phyloP scores from a whole-genome alignment of 2,113 vertebrate genomes.

The Seriola quinqueradiata region DNA sequence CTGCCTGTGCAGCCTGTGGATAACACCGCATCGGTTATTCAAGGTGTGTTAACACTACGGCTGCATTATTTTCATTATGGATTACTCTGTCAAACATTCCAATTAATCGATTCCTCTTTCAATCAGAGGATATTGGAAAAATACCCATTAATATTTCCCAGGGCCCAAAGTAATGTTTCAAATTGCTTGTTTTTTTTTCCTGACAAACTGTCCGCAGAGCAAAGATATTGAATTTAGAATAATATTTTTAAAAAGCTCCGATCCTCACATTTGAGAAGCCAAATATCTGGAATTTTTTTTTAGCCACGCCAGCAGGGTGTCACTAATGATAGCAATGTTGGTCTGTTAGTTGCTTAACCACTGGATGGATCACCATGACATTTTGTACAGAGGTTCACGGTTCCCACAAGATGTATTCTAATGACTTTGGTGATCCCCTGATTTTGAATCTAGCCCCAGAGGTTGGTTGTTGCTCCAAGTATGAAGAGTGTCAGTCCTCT shows the following conservation, averaged over 20 bases:
- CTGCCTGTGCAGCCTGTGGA: slow-evolving; percentile 80
- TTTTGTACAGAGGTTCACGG: too few relatives aligned
- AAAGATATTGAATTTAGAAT: background rate
- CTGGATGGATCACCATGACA: too few relatives aligned
- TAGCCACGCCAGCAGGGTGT: background rate
- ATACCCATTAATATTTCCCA: background rate
- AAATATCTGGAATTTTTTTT: background rate
- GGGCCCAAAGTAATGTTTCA: background rate
- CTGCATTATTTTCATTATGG: background rate
- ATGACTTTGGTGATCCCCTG: background rate
- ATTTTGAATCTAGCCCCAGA: background rate
- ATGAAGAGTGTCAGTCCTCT: background rate
- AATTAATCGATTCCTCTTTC: too few relatives aligned
- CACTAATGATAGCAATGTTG: background rate
- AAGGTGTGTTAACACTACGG: background rate
- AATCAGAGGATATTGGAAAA: background rate
- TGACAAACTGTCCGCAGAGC: background rate
- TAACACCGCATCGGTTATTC: slow-evolving; percentile 13
- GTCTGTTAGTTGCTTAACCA: background rate
- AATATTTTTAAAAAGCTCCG: background rate
- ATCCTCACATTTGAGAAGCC: background rate
- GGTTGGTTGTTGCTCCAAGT: background rate
- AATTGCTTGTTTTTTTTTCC: background rate
- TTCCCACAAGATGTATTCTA: background rate
- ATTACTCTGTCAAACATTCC: background rate